A percentile compares a stretch with the other conserved stretches of the same genome.
These are phyloP conservation scores for Hemibagrus guttatus DNA, from an alignment of 2,797 vertebrate species.

Conservation along the genomic window DNA sequence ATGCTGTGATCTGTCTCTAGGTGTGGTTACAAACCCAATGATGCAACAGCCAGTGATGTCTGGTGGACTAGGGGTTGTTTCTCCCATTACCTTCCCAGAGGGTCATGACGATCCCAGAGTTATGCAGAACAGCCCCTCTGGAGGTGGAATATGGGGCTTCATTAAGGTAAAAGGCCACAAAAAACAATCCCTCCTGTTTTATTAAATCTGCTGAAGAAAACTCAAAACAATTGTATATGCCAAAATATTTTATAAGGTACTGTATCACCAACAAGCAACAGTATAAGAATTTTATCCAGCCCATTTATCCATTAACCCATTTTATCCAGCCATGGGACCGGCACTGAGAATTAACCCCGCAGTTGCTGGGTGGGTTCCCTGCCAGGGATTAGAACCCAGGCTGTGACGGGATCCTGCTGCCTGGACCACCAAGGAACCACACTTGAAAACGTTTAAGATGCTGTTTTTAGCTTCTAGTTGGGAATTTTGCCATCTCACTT, in stretches of 20 bases:
- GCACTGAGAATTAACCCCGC: too few relatives aligned
- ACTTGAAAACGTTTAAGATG: too few relatives aligned
- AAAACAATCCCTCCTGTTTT: not conserved
- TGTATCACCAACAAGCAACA: not conserved
- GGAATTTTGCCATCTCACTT: not conserved
- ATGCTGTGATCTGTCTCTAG: conserved; percentile 59
- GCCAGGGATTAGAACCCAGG: too few relatives aligned
- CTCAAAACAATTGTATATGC: not conserved
- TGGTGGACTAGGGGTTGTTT: conserved; percentile 70
- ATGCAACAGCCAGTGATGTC: conserved; percentile 79
- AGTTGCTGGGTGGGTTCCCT: too few relatives aligned
- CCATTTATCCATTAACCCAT: too few relatives aligned
- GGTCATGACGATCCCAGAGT: conserved; percentile 85
- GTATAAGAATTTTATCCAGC: too few relatives aligned
- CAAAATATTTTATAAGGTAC: not conserved
- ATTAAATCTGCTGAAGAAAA: not conserved
- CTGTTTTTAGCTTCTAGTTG: not conserved
- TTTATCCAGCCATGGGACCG: too few relatives aligned
- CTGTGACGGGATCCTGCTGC: too few relatives aligned
- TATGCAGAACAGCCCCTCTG: conserved; percentile 60
- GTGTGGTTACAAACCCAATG: conserved; percentile 79
- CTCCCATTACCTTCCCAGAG: conserved; percentile 94
- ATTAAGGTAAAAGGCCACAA: conserved; percentile 81
- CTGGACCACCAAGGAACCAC: too few relatives aligned
- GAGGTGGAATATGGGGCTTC: conserved; percentile 92